Percentiles rank a stretch among this genome's conserved stretches.
These are phyloP conservation scores for Litoditis marina DNA, from an alignment of 2,888 invertebrate species.

Conservation along the genomic window DNA sequence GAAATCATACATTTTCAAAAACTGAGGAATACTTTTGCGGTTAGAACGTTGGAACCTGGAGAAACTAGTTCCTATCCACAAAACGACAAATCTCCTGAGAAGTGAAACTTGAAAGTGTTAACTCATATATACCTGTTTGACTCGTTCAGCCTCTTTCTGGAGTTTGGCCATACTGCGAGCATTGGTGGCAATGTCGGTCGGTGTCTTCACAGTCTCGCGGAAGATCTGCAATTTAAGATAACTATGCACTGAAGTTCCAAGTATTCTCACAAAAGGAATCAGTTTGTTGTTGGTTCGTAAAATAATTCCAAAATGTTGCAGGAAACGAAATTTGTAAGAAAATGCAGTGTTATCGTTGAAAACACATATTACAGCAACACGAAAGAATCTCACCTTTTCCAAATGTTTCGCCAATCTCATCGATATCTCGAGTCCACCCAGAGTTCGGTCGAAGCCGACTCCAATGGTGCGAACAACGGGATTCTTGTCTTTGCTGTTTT, in stretches of 20 bases:
- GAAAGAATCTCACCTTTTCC: slow-evolving; percentile 62
- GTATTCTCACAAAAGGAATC: slow-evolving; percentile 70
- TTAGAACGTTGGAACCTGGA: too few species aligned
- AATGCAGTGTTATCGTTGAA: background rate
- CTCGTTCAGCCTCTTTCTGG: slow-evolving; percentile 88
- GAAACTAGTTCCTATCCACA: too few species aligned
- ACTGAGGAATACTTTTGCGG: too few species aligned
- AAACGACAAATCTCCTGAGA: background rate
- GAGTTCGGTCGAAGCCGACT: slow-evolving; percentile 81
- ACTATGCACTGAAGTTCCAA: slow-evolving; percentile 69
- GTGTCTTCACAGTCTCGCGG: slow-evolving; percentile 38
- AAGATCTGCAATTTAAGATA: slow-evolving; percentile 21
- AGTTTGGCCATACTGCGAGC: slow-evolving; percentile 89
- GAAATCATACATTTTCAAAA: too few species aligned
- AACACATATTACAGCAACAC: too few species aligned
- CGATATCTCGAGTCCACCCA: slow-evolving; percentile 92
- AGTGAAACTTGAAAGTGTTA: too few species aligned
- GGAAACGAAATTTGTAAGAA: too few species aligned
- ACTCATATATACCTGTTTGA: slow-evolving; percentile 83
- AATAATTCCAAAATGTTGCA: too few species aligned
- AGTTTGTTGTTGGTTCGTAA: too few species aligned
- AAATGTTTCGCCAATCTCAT: slow-evolving; percentile 69
- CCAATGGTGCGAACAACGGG: slow-evolving; percentile 66
- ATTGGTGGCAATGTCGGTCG: slow-evolving; percentile 65
- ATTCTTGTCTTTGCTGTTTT: slow-evolving; percentile 39